These are phyloP conservation scores for Aphidius colemani DNA, from an alignment of 2,888 invertebrate genomes.

Conservation along the genomic window DNA sequence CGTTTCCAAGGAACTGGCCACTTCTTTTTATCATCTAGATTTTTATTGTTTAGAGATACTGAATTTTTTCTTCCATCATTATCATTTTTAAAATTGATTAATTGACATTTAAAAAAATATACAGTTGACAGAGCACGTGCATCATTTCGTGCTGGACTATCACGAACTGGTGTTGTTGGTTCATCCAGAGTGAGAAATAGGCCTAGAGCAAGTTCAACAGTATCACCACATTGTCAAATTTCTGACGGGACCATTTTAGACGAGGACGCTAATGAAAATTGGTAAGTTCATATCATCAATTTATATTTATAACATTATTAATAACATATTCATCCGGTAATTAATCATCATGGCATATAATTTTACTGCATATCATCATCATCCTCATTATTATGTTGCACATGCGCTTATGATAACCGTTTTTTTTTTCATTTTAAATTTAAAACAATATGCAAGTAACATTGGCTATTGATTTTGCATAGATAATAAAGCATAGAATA, in stretches of 20 bases:
- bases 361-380: neutral
- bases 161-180: conserved; percentile 56
- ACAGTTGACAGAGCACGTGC: conserved; percentile 68
- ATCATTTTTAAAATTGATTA: no score
- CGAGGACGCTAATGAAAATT: conserved; percentile 63
- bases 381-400: neutral
- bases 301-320: neutral
- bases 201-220: conserved; percentile 63
- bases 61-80: no score
- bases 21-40: no score
- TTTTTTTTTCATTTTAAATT: neutral
- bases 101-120: no score
- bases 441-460: neutral
- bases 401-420: neutral
- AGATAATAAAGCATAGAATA: neutral
- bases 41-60: no score
- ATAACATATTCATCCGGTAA: neutral
- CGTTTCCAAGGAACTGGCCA: no score
- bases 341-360: neutral
- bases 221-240: conserved; percentile 69
- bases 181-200: conserved; percentile 54
- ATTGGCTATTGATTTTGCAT: neutral
- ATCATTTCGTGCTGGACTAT: conserved; percentile 63
- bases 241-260: conserved; percentile 69
- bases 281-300: conserved; percentile 43